Evolutionary conservation across 2,797 vertebrate species (phyloP).

Genomic region (Ara ararauna): DNA sequence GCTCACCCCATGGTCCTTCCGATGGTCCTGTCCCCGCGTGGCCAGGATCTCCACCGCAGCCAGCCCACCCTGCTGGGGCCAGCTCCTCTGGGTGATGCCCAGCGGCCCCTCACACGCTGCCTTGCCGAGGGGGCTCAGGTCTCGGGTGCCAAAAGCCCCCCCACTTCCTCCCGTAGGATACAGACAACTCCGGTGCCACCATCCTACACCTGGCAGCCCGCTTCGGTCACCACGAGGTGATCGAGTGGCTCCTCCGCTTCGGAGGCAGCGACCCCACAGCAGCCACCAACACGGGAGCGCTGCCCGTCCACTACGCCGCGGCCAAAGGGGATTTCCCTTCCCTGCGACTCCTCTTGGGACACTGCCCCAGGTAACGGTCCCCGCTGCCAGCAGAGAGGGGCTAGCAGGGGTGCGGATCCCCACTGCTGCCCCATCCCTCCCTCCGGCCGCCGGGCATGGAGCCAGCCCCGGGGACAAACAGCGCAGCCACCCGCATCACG

Average conservation of each 20-base stretch:
- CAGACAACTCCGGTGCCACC: constrained; percentile 94
- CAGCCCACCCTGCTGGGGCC: neutral
- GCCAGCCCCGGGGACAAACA: neutral
- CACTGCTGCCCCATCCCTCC: neutral
- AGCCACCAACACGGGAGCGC: constrained; percentile 89
- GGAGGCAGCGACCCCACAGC: constrained; percentile 85
- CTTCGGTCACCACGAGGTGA: constrained; percentile 93
- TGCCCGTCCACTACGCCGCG: constrained; percentile 94
- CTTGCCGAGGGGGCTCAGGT: neutral
- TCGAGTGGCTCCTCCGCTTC: constrained; percentile 90
- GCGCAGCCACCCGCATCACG: neutral
- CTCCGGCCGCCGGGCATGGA: neutral
- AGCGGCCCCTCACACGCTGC: fast-evolving
- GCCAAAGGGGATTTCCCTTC: constrained; percentile 96
- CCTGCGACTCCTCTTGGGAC: constrained; percentile 86
- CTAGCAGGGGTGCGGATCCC: neutral
- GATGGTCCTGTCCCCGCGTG: neutral
- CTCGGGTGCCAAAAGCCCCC: neutral
- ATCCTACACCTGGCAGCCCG: constrained; percentile 93
- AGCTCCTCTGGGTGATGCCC: neutral
- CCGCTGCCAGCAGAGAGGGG: neutral
- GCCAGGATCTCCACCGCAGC: neutral
- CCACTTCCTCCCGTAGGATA: constrained; percentile 79
- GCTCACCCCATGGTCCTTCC: neutral
- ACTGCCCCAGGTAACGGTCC: constrained; percentile 90